Evolutionary conservation across 2,888 invertebrate genomes (phyloP), one percentile per base, ranked within the genome.

Genomic region (Ischnura elegans): DNA sequence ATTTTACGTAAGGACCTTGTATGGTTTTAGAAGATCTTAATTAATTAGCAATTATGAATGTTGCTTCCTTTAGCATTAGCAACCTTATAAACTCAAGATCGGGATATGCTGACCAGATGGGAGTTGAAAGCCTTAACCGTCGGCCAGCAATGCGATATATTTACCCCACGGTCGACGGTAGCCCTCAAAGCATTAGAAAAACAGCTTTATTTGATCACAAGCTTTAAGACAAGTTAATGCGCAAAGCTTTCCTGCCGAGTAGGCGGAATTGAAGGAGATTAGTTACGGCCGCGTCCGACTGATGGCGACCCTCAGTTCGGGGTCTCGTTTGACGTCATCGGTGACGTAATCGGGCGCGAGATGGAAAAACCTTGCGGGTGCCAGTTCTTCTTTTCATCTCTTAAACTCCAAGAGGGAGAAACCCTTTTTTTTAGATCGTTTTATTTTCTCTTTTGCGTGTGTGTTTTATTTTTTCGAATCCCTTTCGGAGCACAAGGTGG

Each of bases 251-350:
- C n/a, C n/a, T 25, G 25, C 1, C 61, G 61, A 29, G 66, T 76
- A 36, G 29, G 66, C 10, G 66, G n/a, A 36, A 6, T 0, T 10
- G 29, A 29, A 25, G 66, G n/a, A 36, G 66, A 76, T 76, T 76
- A 76, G 66, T 76, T 76, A 13, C 66, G 16, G 29, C 66, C 66
- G 3, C 29, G 66, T 29, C 66, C 66, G 66, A 8, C 66, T 29
- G 66, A 21, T 6, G 29, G 66, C n/a, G 66, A 66, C 19, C 66
- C 66, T n/a, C 66, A 1, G 29, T 29, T 29, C 5, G 29, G 36
- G 55, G 87, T 61, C 90, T 61, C 61, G 3, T 43, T 55, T 90
- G 90, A 47, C 90, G 90, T 90, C 90, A 90, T 90, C 43, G 29
- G 42, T 90, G 90, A 90, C 90, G 90, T 90, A 61, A 90, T 61